Evolutionary conservation across 2,888 invertebrate species (phyloP).

Genomic region (Pristionchus entomophagus): DNA sequence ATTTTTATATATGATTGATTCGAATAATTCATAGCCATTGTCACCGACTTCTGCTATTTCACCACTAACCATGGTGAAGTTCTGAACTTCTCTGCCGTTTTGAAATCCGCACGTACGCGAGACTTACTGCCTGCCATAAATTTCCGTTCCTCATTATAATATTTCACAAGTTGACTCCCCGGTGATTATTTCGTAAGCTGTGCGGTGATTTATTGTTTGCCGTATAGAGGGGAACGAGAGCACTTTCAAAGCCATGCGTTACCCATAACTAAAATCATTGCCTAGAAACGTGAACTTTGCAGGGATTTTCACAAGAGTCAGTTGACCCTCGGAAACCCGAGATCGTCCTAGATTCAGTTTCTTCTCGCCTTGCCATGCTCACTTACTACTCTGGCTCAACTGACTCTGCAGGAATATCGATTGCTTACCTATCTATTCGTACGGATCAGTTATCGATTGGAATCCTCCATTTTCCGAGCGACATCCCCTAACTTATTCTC

Average conservation of each 20-base stretch:
- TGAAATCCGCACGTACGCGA: too few species aligned
- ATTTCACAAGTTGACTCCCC: conserved; percentile 17
- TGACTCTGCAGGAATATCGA: neutral
- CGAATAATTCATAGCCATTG: too few species aligned
- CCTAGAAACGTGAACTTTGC: neutral
- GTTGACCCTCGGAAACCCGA: neutral
- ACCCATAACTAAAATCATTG: neutral
- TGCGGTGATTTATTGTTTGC: neutral
- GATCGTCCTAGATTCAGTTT: neutral
- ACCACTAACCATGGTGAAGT: too few species aligned
- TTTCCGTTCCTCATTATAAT: neutral
- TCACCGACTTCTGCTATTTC: too few species aligned
- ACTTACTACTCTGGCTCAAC: neutral
- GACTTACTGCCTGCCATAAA: too few species aligned
- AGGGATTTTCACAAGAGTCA: neutral
- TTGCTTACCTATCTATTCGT: neutral
- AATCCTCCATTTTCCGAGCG: too few species aligned
- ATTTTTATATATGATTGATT: too few species aligned
- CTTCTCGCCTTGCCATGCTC: neutral
- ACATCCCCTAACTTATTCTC: neutral
- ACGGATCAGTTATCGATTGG: too few species aligned
- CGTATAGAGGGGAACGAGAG: neutral
- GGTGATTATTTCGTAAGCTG: conserved; percentile 13
- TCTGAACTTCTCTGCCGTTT: too few species aligned
- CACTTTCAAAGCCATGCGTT: neutral